These are phyloP conservation scores for Pangasius mekongensis DNA, from an alignment of 2,797 vertebrate genomes.

Conservation along the genomic window DNA sequence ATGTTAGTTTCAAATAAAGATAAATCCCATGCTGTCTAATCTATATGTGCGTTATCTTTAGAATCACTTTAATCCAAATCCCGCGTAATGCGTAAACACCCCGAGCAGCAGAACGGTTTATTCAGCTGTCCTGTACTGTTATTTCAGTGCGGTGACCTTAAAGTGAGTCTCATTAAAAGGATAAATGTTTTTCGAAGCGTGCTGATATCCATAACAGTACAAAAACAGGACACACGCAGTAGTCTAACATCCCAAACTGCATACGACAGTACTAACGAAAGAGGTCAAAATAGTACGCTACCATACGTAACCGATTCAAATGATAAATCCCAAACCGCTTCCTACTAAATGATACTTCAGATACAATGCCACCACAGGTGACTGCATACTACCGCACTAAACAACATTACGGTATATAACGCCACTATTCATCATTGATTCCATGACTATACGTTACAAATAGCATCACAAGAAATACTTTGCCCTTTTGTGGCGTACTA, in stretches of 20 bases:
- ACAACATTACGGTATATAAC: too few species aligned
- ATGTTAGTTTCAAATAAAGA: too few species aligned
- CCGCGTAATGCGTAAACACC: background rate
- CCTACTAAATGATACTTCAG: background rate
- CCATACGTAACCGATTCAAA: background rate
- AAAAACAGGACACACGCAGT: background rate
- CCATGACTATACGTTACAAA: background rate
- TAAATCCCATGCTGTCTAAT: background rate
- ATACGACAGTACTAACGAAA: background rate
- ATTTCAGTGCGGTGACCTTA: background rate
- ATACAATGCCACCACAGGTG: background rate
- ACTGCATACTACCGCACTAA: background rate
- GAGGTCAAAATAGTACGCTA: background rate
- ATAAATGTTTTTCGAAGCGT: background rate
- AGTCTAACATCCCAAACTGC: background rate
- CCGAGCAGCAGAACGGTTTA: background rate
- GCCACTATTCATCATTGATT: background rate
- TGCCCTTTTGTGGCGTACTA: background rate
- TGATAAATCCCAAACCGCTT: background rate
- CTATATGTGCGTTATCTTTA: too few species aligned
- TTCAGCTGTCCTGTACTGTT: background rate
- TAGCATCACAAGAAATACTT: background rate
- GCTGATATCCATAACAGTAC: background rate
- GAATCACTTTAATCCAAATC: background rate
- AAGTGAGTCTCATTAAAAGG: background rate